Percentiles rank a stretch among this genome's conserved stretches.
phyloP scores from a whole-genome alignment of 2,888 invertebrate genomes.

The Eurytoma californica region DNA sequence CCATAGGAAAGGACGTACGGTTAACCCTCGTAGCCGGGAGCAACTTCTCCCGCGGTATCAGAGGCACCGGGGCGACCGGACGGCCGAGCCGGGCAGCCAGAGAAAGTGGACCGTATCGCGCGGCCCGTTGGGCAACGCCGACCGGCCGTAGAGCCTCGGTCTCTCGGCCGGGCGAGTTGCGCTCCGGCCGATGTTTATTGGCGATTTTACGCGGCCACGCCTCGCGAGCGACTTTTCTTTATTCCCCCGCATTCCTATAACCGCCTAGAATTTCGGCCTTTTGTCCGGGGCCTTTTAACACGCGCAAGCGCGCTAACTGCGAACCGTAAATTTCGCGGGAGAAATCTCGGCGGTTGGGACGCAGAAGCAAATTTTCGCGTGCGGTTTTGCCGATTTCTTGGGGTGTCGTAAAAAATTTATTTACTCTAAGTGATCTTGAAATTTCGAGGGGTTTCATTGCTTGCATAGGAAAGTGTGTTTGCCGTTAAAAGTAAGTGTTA shows the following conservation, averaged over 20 bases:
- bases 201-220: constrained; percentile 60
- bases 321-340: background rate
- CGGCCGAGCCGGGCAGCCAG: constrained; percentile 51
- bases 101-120: constrained; percentile 70
- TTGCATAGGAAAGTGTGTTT: too few relatives aligned
- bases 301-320: background rate
- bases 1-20: too few relatives aligned
- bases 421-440: too few relatives aligned
- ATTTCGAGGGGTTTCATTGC: too few relatives aligned
- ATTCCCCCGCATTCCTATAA: constrained; percentile 7
- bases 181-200: constrained; percentile 59
- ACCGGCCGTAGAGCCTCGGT: background rate
- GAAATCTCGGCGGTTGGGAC: background rate
- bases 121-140: constrained; percentile 66
- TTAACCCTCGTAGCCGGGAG: too few relatives aligned
- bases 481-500: too few relatives aligned
- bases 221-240: constrained; percentile 31
- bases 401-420: background rate
- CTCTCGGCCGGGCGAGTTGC: constrained; percentile 20
- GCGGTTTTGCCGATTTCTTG: background rate
- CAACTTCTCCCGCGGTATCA: too few relatives aligned
- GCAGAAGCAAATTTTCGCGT: too few relatives aligned
- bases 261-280: background rate
- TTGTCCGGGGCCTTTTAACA: background rate
- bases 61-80: too few relatives aligned